phyloP scores from a whole-genome alignment of 2,888 invertebrate species.

The Drosophila dives region DNA sequence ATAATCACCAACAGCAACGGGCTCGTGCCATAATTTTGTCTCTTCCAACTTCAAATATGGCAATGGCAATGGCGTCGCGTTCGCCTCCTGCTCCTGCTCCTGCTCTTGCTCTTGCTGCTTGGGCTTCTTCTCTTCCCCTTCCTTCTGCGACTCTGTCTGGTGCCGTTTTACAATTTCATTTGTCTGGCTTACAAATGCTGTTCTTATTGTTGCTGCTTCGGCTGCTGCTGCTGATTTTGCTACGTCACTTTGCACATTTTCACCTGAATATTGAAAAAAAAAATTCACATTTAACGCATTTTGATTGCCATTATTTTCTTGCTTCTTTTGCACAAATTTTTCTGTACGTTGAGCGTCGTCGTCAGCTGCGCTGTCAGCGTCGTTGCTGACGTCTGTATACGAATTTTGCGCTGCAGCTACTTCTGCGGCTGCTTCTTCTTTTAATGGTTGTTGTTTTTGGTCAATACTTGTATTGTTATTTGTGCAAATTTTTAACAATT shows the following conservation, averaged over 20 bases:
- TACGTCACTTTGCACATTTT: conserved; percentile 68
- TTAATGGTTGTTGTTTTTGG: not conserved
- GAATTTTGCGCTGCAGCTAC: conserved; percentile 29
- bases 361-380: conserved; percentile 42
- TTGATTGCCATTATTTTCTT: conserved; percentile 34
- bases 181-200: conserved; percentile 15
- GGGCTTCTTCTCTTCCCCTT: not conserved
- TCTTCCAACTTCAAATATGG: conserved; percentile 52
- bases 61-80: conserved; percentile 73
- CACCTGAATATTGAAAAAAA: conserved; percentile 61
- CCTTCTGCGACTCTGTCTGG: conserved; percentile 28
- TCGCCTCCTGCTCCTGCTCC: conserved; percentile 36
- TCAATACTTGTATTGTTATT: conserved; percentile 25
- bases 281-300: conserved; percentile 60
- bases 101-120: conserved; percentile 5
- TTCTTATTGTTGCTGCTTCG: conserved; percentile 35
- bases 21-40: conserved; percentile 21
- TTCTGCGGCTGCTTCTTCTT: conserved; percentile 10
- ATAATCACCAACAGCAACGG: conserved; percentile 34
- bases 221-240: conserved; percentile 19
- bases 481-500: conserved; percentile 28
- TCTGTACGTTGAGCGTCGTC: conserved; percentile 68
- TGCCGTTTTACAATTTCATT: conserved; percentile 17
- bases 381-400: conserved; percentile 38
- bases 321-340: conserved; percentile 72